These are phyloP conservation scores for Pseudoatta argentina DNA, from an alignment of 1,140 invertebrate genomes.

Conservation along the genomic window DNA sequence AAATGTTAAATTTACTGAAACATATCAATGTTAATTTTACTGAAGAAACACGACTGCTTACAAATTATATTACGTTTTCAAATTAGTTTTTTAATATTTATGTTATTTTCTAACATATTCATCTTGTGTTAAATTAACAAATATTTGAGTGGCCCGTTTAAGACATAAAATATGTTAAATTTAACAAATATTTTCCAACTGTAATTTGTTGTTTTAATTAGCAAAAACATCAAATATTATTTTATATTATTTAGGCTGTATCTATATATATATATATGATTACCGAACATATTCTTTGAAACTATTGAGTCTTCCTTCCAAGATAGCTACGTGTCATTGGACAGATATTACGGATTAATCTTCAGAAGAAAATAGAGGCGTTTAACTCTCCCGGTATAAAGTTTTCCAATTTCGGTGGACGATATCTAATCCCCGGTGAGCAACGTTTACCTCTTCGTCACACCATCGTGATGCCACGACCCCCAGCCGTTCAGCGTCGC, in stretches of 20 bases:
- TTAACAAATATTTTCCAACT: no score
- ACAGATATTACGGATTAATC: constrained; percentile 49
- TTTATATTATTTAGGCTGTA: not conserved
- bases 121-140: no score
- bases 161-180: no score
- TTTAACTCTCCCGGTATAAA: constrained; percentile 42
- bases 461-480: constrained; percentile 44
- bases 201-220: not conserved
- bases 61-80: no score
- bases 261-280: not conserved
- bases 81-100: no score
- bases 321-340: constrained; percentile 18
- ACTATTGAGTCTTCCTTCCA: not conserved
- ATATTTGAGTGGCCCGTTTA: no score
- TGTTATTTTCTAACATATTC: no score
- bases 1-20: no score
- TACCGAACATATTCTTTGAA: not conserved
- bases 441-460: constrained; percentile 60
- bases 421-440: constrained; percentile 54
- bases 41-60: no score
- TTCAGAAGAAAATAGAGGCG: constrained; percentile 30
- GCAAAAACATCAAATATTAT: not conserved
- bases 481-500: not conserved
- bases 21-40: no score
- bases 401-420: constrained; percentile 59